These are phyloP conservation scores for Deroplatys truncata DNA, from an alignment of 2,888 invertebrate species.

Conservation along the genomic window DNA sequence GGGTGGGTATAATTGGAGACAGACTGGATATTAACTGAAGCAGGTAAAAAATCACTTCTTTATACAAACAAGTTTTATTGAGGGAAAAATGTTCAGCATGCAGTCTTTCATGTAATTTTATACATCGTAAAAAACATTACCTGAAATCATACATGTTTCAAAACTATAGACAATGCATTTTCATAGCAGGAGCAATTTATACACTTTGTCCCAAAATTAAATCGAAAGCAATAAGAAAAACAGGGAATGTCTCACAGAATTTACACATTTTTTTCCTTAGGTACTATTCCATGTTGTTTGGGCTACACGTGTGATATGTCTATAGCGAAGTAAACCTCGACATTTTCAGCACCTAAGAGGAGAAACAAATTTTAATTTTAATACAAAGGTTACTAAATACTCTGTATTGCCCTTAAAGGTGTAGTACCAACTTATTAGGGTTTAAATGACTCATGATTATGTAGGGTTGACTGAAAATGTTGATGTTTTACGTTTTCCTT, in stretches of 20 bases:
- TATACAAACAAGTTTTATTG: not conserved
- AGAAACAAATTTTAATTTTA: not conserved
- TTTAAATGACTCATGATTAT: too few relatives aligned
- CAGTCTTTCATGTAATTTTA: not conserved
- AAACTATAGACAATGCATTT: not conserved
- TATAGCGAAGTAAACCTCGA: not conserved
- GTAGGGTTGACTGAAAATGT: not conserved
- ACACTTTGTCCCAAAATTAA: not conserved
- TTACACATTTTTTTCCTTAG: not conserved
- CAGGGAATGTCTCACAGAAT: not conserved
- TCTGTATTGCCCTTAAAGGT: not conserved
- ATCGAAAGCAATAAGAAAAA: not conserved
- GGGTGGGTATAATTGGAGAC: too few relatives aligned
- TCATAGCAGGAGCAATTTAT: not conserved
- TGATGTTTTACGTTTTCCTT: not conserved
- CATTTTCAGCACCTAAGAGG: not conserved
- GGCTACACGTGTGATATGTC: not conserved
- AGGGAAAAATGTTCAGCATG: not conserved
- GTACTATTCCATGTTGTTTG: not conserved
- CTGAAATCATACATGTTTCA: not conserved
- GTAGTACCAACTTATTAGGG: too few relatives aligned
- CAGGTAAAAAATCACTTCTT: not conserved
- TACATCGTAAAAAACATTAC: not conserved
- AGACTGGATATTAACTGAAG: too few relatives aligned
- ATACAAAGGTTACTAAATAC: not conserved